phyloP scores from a whole-genome alignment of 1,140 invertebrate species.

The Charaxes varanes region DNA sequence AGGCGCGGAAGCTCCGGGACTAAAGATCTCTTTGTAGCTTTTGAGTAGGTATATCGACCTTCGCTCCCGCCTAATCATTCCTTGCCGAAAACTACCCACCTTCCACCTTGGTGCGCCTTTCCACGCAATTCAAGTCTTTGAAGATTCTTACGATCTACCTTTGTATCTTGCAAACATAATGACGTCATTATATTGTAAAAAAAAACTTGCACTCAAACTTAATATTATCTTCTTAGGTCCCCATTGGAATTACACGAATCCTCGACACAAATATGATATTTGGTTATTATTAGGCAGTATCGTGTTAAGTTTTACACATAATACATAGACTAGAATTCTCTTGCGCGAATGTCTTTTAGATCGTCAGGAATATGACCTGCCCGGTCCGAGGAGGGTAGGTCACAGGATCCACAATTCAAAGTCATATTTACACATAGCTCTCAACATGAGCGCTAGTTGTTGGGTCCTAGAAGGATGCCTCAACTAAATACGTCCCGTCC shows the following conservation, averaged over 20 bases:
- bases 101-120: too few species aligned
- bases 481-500: slow-evolving; percentile 88
- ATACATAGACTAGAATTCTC: slow-evolving; percentile 57
- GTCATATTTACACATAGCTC: slow-evolving; percentile 46
- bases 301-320: slow-evolving; percentile 56
- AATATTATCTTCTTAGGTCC: slow-evolving; percentile 7
- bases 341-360: slow-evolving; percentile 24
- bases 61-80: too few species aligned
- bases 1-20: too few species aligned
- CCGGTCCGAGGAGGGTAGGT: slow-evolving; percentile 2
- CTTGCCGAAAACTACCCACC: too few species aligned
- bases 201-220: too few species aligned
- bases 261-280: slow-evolving; percentile 45
- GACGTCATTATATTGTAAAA: too few species aligned
- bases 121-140: too few species aligned
- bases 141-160: too few species aligned
- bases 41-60: too few species aligned
- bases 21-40: too few species aligned
- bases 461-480: slow-evolving; percentile 83
- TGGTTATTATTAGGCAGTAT: slow-evolving; percentile 58
- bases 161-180: too few species aligned
- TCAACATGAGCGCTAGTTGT: slow-evolving; percentile 51
- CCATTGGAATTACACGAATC: slow-evolving; percentile 14
- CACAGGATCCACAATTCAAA: slow-evolving; percentile 13
- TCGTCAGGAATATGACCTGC: slow-evolving; percentile 12